Percentiles rank a stretch among this genome's conserved stretches.
Evolutionary conservation across 1,140 invertebrate species (phyloP).

Genomic region (Periplaneta americana): DNA sequence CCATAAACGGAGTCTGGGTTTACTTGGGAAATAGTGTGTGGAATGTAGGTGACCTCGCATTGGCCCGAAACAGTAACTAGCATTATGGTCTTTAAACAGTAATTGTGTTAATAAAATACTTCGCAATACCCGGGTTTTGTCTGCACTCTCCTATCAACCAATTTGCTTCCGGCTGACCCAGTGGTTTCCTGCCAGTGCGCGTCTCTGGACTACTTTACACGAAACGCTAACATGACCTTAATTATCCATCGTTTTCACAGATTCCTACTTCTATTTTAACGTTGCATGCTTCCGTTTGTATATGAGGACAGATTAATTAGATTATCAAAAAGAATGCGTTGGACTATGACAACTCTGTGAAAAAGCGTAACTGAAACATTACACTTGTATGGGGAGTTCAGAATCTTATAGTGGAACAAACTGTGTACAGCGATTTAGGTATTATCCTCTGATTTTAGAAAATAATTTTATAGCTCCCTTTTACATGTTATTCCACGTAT

Average conservation of each 20-base stretch:
- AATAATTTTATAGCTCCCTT: too few species aligned
- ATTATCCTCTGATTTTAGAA: too few species aligned
- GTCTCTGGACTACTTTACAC: background rate
- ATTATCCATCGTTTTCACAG: background rate
- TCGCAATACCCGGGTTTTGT: background rate
- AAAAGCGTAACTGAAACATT: background rate
- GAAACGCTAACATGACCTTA: background rate
- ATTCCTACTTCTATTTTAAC: too few species aligned
- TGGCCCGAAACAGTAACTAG: background rate
- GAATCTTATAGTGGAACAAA: too few species aligned
- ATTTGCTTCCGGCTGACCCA: background rate
- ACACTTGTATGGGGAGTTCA: too few species aligned
- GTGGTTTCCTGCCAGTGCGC: too few species aligned
- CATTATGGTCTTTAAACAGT: background rate
- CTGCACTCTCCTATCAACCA: too few species aligned
- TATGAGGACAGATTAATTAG: background rate
- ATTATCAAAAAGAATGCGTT: too few species aligned
- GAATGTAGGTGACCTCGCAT: background rate
- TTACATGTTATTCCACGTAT: too few species aligned
- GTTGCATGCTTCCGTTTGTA: background rate
- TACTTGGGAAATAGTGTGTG: background rate
- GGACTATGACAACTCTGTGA: background rate
- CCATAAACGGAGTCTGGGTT: too few species aligned
- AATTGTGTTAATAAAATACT: background rate
- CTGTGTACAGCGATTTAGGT: too few species aligned